phyloP scores from a whole-genome alignment of 2,888 invertebrate genomes.

The Venusia cambrica region DNA sequence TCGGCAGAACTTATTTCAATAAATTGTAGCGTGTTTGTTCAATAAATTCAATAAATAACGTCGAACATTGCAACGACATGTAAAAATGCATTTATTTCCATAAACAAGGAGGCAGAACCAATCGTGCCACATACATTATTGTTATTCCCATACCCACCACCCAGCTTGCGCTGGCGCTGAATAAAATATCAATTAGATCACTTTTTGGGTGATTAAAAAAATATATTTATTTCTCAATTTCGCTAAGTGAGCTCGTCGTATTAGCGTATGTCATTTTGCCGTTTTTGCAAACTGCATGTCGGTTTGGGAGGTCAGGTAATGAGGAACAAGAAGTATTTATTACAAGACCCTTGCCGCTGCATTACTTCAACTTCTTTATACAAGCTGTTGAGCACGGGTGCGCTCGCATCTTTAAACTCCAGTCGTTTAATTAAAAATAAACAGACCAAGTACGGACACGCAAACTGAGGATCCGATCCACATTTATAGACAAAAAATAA shows the following conservation, averaged over 20 bases:
- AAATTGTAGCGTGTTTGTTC: constrained; percentile 31
- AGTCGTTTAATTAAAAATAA: no score
- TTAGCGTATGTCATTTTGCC: constrained; percentile 72
- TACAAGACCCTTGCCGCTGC: constrained; percentile 35
- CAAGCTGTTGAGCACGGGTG: no score
- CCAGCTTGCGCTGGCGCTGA: constrained; percentile 69
- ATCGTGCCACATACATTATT: constrained; percentile 63
- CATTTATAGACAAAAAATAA: no score
- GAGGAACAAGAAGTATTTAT: constrained; percentile 71
- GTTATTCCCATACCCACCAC: constrained; percentile 68
- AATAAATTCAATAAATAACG: constrained; percentile 29
- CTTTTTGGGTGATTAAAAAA: constrained; percentile 60
- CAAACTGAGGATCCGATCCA: no score
- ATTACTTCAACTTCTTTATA: no score
- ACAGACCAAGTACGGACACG: no score
- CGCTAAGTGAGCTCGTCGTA: constrained; percentile 65
- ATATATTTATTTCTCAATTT: constrained; percentile 75
- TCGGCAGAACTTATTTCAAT: constrained; percentile 28
- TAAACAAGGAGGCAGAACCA: constrained; percentile 48
- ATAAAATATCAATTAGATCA: constrained; percentile 78
- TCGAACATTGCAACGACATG: constrained; percentile 30
- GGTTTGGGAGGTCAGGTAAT: constrained; percentile 76
- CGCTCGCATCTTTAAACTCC: no score
- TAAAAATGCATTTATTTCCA: constrained; percentile 44
- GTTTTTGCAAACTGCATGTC: constrained; percentile 64